These are phyloP conservation scores for Thereva nobilitata DNA, from an alignment of 2,888 invertebrate genomes.

Conservation along the genomic window DNA sequence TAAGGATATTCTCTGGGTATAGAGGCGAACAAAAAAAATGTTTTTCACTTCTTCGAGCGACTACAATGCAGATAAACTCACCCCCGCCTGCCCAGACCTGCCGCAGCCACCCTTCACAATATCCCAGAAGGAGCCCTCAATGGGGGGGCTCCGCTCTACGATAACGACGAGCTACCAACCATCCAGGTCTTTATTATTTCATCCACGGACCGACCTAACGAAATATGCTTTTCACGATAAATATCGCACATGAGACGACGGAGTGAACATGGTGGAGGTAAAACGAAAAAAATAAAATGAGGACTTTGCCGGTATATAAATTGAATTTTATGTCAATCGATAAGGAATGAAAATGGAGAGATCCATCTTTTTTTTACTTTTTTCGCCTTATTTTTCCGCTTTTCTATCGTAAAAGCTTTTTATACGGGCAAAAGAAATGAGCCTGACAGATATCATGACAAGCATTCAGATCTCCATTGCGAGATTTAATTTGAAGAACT, in stretches of 20 bases:
- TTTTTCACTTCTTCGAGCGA: constrained; percentile 16
- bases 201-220: constrained; percentile 40
- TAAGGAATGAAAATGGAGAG: constrained; percentile 39
- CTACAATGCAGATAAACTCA: constrained; percentile 18
- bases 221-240: constrained; percentile 42
- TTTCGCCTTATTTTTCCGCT: constrained; percentile 25
- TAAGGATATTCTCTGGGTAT: too few relatives aligned
- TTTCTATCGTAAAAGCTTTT: constrained; percentile 12
- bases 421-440: constrained; percentile 7
- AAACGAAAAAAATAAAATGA: constrained; percentile 31
- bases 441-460: constrained; percentile 34
- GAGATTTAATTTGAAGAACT: constrained; percentile 34
- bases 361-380: constrained; percentile 5
- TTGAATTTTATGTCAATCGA: constrained; percentile 41
- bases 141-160: too few relatives aligned
- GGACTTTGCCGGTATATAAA: constrained; percentile 39
- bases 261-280: constrained; percentile 28
- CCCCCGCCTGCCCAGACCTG: constrained; percentile 1
- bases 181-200: constrained; percentile 34
- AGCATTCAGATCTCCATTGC: constrained; percentile 23
- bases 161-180: not conserved
- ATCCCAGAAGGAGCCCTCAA: too few relatives aligned
- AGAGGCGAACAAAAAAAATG: not conserved
- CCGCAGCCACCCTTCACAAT: not conserved
- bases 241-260: constrained; percentile 37